Percentiles rank a stretch among this genome's conserved stretches.
Conservation (phyloP, 23 tunicate species). For the Trididemnum miniatum region DNA sequence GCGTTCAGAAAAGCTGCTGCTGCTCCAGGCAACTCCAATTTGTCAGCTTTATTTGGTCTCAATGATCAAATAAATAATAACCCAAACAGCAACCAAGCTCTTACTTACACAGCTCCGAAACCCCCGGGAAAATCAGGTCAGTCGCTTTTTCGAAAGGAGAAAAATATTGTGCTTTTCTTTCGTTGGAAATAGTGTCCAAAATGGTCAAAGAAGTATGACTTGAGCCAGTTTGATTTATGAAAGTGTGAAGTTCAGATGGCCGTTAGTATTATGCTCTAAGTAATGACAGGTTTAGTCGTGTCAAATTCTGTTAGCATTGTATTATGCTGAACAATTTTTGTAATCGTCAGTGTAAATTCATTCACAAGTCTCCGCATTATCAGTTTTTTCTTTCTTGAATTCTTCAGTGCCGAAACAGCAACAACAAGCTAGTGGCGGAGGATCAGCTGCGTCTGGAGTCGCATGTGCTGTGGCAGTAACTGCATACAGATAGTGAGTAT, state of each 20-base stretch:
- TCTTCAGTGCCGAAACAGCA: conserved; percentile 1
- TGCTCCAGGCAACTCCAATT: conserved; percentile 33
- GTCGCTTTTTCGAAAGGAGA: not conserved
- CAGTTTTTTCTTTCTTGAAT: not conserved
- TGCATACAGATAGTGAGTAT: conserved; percentile 68
- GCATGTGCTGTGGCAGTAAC: conserved; percentile 70
- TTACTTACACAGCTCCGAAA: conserved; percentile 82
- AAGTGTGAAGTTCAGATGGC: too few relatives aligned
- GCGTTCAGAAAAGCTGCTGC: not conserved
- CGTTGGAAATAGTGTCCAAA: too few relatives aligned
- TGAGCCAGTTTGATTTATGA: too few relatives aligned
- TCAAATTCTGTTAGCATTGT: too few relatives aligned
- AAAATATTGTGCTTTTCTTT: too few relatives aligned
- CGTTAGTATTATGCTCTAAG: too few relatives aligned
- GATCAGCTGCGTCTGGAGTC: conserved; percentile 54
- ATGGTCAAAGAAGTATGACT: too few relatives aligned
- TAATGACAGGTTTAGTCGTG: too few relatives aligned
- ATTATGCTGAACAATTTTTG: too few relatives aligned
- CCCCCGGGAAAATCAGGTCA: conserved; percentile 64
- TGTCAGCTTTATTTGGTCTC: conserved; percentile 74
- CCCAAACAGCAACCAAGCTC: conserved; percentile 71
- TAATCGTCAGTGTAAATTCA: too few relatives aligned
- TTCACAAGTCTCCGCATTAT: too few relatives aligned
- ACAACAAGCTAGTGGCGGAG: conserved; percentile 6
- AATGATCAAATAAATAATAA: conserved; percentile 57